Evolutionary conservation across 1,140 invertebrate species (phyloP), one percentile per base, ranked within the genome.

Genomic region (Homalodisca vitripennis): DNA sequence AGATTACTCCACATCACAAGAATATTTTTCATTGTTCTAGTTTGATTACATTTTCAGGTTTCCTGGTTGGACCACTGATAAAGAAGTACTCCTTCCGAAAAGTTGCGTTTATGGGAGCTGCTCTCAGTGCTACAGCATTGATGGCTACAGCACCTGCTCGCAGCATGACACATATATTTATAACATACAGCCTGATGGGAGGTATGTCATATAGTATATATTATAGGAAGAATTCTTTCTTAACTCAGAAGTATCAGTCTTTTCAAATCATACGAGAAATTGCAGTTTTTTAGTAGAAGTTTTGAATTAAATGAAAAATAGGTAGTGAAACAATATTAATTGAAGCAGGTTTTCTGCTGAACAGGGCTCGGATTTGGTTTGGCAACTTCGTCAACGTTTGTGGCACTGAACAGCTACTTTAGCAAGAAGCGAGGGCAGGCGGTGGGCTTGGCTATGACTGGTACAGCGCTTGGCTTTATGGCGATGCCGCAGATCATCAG

Each of bases 141-240:
- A 51, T 90, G 10, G 79, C 85, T 41, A 91, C 89, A 1, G 86
- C 86, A 2, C 85, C 84, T 1, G 89, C 89, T 0, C 82, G 82
- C 66, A 91, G 87, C 74, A 88, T 91, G 84, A 80, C 82, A 1
- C 88, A 91, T 75, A 89, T 92, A 55, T 77, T 92, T 32, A 82
- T 84, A 60, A 90, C 89, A 1, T 92, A 90, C 79, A 89, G 89
- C 84, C 85, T 91, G 78, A 81, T 91, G 71, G 88, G 88, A 80
- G 89, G 89, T 88, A 41, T n/a, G n/a, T n/a, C n/a, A n/a, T n/a
- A n/a, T n/a, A n/a, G n/a, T n/a, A n/a, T n/a, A n/a, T n/a, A n/a
- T n/a, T n/a, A n/a, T n/a, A n/a, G n/a, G n/a, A n/a, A n/a, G n/a
- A n/a, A n/a, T n/a, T n/a, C n/a, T n/a, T n/a, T n/a, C n/a, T n/a